Evolutionary conservation across 2,797 vertebrate species (phyloP), one percentile per base, ranked within the genome.

Genomic region (Hipposideros larvatus): DNA sequence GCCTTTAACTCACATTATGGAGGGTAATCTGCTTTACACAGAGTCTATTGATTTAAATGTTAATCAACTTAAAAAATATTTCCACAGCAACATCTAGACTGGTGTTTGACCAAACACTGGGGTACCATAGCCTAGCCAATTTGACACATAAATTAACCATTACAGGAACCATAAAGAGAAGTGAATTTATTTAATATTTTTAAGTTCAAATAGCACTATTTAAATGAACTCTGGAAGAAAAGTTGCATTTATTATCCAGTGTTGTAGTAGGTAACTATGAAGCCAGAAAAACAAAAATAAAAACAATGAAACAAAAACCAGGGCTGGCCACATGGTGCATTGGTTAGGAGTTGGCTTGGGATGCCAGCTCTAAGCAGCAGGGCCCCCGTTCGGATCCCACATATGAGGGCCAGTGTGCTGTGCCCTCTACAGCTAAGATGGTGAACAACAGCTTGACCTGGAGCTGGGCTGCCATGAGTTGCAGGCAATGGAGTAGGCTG

Each of bases 201-300:
- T 61, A 91, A 73, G n/a, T 75, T 90, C 15, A 92, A 66, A 80
- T n/a, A 79, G 21, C 70, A 78, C 8, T 82, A 46, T 77, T 89
- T 77, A 61, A 18, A 61, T 90, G 46, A 77, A 3, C 16, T 92
- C 59, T 90, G 15, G 18, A 3, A 77, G 59, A 74, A 90, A 57
- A 88, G 65, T 59, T 92, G 51, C 41, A 70, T 92, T 70, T 82
- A 75, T 41, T 92, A 73, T 28, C 19, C 7, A 95, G 26, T 61
- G 1, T 71, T 75, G 9, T 63, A 70, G 41, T 61, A 88, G 53
- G 34, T 95, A 68, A 66, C 26, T 65, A 63, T 63, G 5, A 95
- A 96, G 59, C 22, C 51, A 90, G 79, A 92, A 79, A 82, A 59
- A 63, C 51, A 43, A 88, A 46, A 74, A 63, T 61, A 73, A 28